Base-by-base conservation (phyloP, 1,140 invertebrate genomes). In the Cydia amplana region DNA sequence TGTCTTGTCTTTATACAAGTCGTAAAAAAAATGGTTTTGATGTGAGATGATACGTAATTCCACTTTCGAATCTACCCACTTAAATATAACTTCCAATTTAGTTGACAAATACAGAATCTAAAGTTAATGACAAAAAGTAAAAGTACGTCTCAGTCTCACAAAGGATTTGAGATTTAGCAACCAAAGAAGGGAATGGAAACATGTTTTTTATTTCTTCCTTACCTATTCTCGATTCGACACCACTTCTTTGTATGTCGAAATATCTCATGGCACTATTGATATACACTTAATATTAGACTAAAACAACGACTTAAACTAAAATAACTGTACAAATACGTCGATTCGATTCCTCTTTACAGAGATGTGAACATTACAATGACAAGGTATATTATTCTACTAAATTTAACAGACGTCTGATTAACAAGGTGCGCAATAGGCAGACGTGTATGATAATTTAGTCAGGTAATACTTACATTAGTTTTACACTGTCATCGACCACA, bases 401-500 rank as follows among this genome's bases (percentile, higher is more conserved):
- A 80, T 84, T 65, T 60, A 82, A 82, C 78, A 79, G 28, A 60
- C 63, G 36, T 60, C 25, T 51, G 63, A 40, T 32, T 73, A 12
- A 49, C 43, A 78, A 75, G 77, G 79, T 80, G 16, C 32, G 23
- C 9, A 51, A 16, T 49, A 23, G 32, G 49, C 14, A 51, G 23
- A 51, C 18, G 63, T 74, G 60, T 36, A 40, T 63, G 18, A 25
- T 25, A 82, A 87, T 85, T 87, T 83, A 76, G 84, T 83, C 82
- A 84, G 80, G 79, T 89, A 85, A 91, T 91, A 92, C 91, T 92
- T 91, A 92, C 91, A 89, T 70, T 89, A 89, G 87, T 91, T 89
- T 90, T 78, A 90, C 88, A 85, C 85, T 90, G 88, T 92, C 89
- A 91, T 92, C 87, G 82, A 90, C 85, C 89, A 92, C 90, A 92